Percentiles rank a stretch among this genome's conserved stretches.
Evolutionary conservation across 1,140 invertebrate species (phyloP).

Genomic region (Drosophila serrata): DNA sequence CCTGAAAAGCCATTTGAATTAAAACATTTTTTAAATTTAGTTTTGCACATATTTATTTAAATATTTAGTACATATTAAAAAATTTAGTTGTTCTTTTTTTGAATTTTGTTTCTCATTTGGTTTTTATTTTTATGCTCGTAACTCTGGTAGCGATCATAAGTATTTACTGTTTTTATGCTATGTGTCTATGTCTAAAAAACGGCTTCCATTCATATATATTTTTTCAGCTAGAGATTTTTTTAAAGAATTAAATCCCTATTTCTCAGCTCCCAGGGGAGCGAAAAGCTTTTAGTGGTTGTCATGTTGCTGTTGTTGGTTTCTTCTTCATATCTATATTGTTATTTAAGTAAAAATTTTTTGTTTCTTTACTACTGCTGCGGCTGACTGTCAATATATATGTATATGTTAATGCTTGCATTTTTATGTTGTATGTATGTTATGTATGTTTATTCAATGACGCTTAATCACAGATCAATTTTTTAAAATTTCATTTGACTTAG

Average conservation of each 20-base stretch:
- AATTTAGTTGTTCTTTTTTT: slow-evolving; percentile 64
- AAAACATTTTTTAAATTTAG: slow-evolving; percentile 33
- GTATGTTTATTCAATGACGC: slow-evolving; percentile 79
- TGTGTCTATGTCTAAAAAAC: slow-evolving; percentile 66
- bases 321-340: slow-evolving; percentile 48
- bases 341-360: slow-evolving; percentile 58
- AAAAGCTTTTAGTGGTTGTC: slow-evolving; percentile 69
- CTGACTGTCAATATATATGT: slow-evolving; percentile 41
- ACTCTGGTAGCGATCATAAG: slow-evolving; percentile 70
- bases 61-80: slow-evolving; percentile 79
- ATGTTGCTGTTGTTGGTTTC: slow-evolving; percentile 48
- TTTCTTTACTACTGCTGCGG: slow-evolving; percentile 38
- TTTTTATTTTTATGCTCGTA: slow-evolving; percentile 51
- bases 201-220: slow-evolving; percentile 47
- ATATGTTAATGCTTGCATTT: slow-evolving; percentile 42
- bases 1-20: too few species aligned
- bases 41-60: slow-evolving; percentile 78
- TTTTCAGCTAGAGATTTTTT: slow-evolving; percentile 25
- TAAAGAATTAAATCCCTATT: slow-evolving; percentile 20
- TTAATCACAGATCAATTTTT: slow-evolving; percentile 84
- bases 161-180: slow-evolving; percentile 68
- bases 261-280: slow-evolving; percentile 29
- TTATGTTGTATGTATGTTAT: slow-evolving; percentile 54
- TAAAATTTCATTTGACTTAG: slow-evolving; percentile 82
- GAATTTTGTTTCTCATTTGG: slow-evolving; percentile 42